Evolutionary conservation across 1,140 invertebrate genomes (phyloP).

Genomic region (Aphelinus certus): DNA sequence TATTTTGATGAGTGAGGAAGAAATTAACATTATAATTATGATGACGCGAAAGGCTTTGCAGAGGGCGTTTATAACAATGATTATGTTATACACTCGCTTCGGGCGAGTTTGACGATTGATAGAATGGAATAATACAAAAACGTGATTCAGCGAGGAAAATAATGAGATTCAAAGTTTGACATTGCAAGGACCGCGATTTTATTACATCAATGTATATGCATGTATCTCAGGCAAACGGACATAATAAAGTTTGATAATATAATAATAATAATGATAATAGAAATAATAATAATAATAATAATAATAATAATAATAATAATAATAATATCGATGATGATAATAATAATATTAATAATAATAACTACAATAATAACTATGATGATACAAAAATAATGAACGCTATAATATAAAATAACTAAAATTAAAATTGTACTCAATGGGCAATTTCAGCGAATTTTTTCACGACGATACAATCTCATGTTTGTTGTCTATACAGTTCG

Average conservation of each 20-base stretch:
- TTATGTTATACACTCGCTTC: constrained; percentile 19
- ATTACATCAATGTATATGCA: constrained; percentile 9
- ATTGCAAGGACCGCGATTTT: constrained; percentile 17
- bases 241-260: background rate
- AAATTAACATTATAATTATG: background rate
- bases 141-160: constrained; percentile 34
- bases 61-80: constrained; percentile 26
- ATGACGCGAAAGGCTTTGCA: constrained; percentile 35
- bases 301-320: background rate
- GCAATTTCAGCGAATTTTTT: constrained; percentile 30
- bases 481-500: constrained; percentile 34
- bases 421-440: constrained; percentile 41
- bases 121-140: background rate
- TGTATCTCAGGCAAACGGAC: constrained; percentile 13
- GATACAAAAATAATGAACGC: constrained; percentile 17
- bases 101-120: constrained; percentile 6
- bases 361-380: background rate
- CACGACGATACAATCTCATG: constrained; percentile 34
- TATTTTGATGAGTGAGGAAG: constrained; percentile 28
- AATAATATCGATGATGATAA: constrained; percentile 10
- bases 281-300: constrained; percentile 13
- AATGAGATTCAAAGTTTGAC: constrained; percentile 28
- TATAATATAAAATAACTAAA: constrained; percentile 32
- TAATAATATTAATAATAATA: background rate
- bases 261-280: constrained; percentile 2